phyloP scores from a whole-genome alignment of 92 coral and sea anemone species.

The Hydrozoanthus gracilis region DNA sequence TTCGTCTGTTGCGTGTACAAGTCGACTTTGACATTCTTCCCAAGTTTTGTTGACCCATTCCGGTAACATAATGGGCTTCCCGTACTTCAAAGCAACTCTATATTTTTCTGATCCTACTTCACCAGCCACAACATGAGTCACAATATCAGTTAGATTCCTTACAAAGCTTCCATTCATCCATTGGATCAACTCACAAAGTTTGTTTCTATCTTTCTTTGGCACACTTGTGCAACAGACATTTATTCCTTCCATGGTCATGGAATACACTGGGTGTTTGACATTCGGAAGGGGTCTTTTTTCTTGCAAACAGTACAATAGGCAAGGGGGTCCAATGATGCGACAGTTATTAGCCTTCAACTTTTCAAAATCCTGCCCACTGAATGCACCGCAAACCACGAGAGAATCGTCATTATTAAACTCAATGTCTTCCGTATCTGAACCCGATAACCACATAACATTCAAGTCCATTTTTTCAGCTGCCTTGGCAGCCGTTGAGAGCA shows the following conservation, averaged over 20 bases:
- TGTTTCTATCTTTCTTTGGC: constrained; percentile 73
- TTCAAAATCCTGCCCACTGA: constrained; percentile 87
- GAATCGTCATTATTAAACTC: constrained; percentile 65
- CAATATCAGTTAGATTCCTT: constrained; percentile 81
- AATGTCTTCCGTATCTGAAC: constrained; percentile 53
- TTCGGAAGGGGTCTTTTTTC: constrained; percentile 77
- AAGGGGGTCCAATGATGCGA: constrained; percentile 88
- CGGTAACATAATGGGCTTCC: constrained; percentile 80
- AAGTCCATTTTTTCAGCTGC: constrained; percentile 72
- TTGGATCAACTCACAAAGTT: constrained; percentile 69
- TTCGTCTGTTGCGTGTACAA: constrained; percentile 73
- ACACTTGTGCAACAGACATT: constrained; percentile 81
- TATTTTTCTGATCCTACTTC: constrained; percentile 96
- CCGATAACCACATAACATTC: constrained; percentile 68
- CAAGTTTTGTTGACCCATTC: constrained; percentile 87
- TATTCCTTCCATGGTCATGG: constrained; percentile 75
- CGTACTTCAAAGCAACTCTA: constrained; percentile 77
- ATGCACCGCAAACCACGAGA: constrained; percentile 78
- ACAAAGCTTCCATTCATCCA: constrained; percentile 85
- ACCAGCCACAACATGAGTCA: constrained; percentile 96
- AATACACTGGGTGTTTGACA: constrained; percentile 65
- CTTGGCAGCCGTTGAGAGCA: constrained; percentile 69
- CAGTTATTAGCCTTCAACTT: constrained; percentile 68
- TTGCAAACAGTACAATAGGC: constrained; percentile 81
- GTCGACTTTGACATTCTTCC: constrained; percentile 65